Conservation (phyloP, 2,888 invertebrate genomes). For the Orthosia incerta region DNA sequence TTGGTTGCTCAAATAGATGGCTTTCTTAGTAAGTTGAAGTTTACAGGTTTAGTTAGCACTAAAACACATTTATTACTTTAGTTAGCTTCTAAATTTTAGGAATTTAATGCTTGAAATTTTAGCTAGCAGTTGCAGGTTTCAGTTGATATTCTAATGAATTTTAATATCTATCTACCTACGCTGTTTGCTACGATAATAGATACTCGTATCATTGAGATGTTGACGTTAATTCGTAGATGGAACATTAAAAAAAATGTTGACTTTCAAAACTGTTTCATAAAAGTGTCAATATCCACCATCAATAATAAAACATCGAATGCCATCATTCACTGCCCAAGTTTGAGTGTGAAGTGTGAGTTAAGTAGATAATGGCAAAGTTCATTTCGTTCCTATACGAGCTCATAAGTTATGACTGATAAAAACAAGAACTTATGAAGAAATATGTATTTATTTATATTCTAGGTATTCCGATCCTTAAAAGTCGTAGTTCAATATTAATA, state of each 20-base stretch:
- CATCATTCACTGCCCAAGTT: slow-evolving; percentile 9
- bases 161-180: neutral
- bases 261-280: neutral
- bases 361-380: slow-evolving; percentile 23
- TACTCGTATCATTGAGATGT: neutral
- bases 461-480: neutral
- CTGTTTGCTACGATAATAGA: neutral
- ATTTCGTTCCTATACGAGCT: slow-evolving; percentile 6
- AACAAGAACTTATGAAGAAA: slow-evolving; percentile 10
- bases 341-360: slow-evolving; percentile 3
- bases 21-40: slow-evolving; percentile 46
- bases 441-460: slow-evolving; percentile 20
- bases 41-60: slow-evolving; percentile 45
- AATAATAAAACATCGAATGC: slow-evolving; percentile 28
- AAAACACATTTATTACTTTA: slow-evolving; percentile 50
- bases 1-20: slow-evolving; percentile 53
- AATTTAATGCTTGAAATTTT: slow-evolving; percentile 26
- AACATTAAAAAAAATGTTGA: neutral
- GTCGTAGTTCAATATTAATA: slow-evolving; percentile 34
- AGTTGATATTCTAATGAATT: slow-evolving; percentile 14
- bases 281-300: slow-evolving; percentile 14
- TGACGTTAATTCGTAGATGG: neutral
- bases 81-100: slow-evolving; percentile 32
- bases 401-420: slow-evolving; percentile 21
- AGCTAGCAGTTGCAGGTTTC: slow-evolving; percentile 7